These are phyloP conservation scores for Tenebrosternarchus preto DNA, from an alignment of 2,113 vertebrate species.

Conservation along the genomic window DNA sequence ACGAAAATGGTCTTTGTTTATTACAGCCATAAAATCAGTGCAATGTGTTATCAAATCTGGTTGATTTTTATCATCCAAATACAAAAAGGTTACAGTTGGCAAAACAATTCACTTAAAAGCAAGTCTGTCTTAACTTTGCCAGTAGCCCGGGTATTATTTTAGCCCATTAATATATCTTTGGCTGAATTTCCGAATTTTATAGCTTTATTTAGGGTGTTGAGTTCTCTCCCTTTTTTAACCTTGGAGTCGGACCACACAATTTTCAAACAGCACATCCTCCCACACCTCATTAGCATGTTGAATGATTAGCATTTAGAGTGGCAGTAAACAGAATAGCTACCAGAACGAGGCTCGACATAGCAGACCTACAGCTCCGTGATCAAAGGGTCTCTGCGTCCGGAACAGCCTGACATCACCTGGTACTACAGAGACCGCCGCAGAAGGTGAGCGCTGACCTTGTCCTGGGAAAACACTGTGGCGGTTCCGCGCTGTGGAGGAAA, in stretches of 20 bases:
- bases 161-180: neutral
- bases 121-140: neutral
- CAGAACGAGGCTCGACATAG: neutral
- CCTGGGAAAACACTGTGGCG: constrained; percentile 73
- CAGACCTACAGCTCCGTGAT: constrained; percentile 26
- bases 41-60: neutral
- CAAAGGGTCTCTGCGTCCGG: constrained; percentile 14
- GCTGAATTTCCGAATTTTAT: neutral
- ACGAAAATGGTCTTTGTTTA: constrained; percentile 9
- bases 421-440: no score
- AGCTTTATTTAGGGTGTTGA: neutral
- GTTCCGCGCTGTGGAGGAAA: constrained; percentile 58
- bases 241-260: constrained; percentile 30
- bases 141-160: neutral
- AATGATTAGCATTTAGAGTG: constrained; percentile 39
- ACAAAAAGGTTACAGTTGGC: neutral
- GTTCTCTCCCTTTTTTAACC: constrained; percentile 25
- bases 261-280: constrained; percentile 28
- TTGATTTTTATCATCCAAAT: neutral
- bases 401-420: neutral
- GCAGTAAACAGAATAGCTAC: constrained; percentile 22
- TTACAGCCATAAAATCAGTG: neutral
- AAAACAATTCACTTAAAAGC: neutral
- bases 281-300: constrained; percentile 44
- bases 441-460: constrained; percentile 73